phyloP scores from a whole-genome alignment of 2,113 vertebrate genomes.

The Myanophis thanlyinensis region DNA sequence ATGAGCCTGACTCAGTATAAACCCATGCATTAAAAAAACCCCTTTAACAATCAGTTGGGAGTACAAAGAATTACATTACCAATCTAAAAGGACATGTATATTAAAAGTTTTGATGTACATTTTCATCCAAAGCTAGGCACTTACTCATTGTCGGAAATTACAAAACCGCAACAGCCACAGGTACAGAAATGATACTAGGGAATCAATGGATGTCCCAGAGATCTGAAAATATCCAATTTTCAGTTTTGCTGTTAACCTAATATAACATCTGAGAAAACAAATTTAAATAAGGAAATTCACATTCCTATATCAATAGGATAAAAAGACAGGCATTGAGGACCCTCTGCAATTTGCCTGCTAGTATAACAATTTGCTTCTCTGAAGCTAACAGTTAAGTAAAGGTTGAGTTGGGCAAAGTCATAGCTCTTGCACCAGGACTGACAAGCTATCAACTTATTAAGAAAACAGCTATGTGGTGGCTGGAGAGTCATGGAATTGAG shows the following conservation, averaged over 20 bases:
- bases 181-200: constrained; percentile 42
- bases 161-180: constrained; percentile 38
- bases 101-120: constrained; percentile 53
- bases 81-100: constrained; percentile 54
- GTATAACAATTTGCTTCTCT: constrained; percentile 42
- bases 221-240: constrained; percentile 63
- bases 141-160: constrained; percentile 46
- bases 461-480: constrained; percentile 27
- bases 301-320: constrained; percentile 60
- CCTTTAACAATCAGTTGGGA: constrained; percentile 51
- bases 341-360: constrained; percentile 53
- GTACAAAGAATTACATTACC: constrained; percentile 57
- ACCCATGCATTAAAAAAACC: constrained; percentile 59
- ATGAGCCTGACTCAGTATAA: constrained; percentile 60
- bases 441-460: constrained; percentile 31
- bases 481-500: background rate
- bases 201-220: constrained; percentile 57
- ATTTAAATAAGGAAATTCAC: constrained; percentile 68
- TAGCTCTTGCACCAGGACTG: constrained; percentile 31
- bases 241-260: constrained; percentile 69
- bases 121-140: constrained; percentile 49
- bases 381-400: constrained; percentile 53
- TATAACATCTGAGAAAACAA: constrained; percentile 54
- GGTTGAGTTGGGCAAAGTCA: constrained; percentile 23
- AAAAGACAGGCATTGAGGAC: constrained; percentile 60